Conservation (phyloP, 1,140 invertebrate genomes). For the Vollenhovia emeryi region DNA sequence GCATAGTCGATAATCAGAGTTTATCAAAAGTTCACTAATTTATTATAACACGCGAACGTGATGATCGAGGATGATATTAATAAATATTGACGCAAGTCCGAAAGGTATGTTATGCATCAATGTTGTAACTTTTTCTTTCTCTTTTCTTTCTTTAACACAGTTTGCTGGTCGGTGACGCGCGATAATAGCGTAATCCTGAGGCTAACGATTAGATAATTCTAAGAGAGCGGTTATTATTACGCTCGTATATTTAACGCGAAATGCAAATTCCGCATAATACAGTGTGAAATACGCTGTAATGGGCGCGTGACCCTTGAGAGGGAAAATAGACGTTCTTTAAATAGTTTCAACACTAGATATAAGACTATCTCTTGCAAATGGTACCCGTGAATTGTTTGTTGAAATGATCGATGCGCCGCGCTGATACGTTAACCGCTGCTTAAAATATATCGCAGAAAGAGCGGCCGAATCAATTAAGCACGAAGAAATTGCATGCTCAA, state of each 20-base stretch:
- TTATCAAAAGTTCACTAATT: constrained; percentile 21
- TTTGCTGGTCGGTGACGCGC: neutral
- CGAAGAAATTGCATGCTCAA: constrained; percentile 15
- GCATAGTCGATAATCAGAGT: neutral
- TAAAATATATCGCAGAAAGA: constrained; percentile 5
- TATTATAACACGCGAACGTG: constrained; percentile 11
- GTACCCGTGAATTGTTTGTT: constrained; percentile 16
- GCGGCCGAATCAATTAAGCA: constrained; percentile 8
- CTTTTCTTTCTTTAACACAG: neutral
- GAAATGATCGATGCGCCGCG: constrained; percentile 23
- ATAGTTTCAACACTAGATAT: constrained; percentile 50
- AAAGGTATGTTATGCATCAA: neutral
- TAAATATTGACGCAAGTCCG: constrained; percentile 44
- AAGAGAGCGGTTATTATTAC: constrained; percentile 46
- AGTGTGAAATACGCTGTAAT: constrained; percentile 31
- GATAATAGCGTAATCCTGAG: constrained; percentile 13
- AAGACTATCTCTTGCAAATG: neutral
- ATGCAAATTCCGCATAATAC: constrained; percentile 36
- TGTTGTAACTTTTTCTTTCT: neutral
- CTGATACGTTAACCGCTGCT: constrained; percentile 7
- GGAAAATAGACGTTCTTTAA: constrained; percentile 60
- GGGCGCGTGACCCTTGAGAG: constrained; percentile 16
- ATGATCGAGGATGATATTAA: constrained; percentile 8
- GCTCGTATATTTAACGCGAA: constrained; percentile 21
- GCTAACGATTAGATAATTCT: constrained; percentile 49